Conservation (phyloP, 2,888 invertebrate genomes). For the Celastrina argiolus region DNA sequence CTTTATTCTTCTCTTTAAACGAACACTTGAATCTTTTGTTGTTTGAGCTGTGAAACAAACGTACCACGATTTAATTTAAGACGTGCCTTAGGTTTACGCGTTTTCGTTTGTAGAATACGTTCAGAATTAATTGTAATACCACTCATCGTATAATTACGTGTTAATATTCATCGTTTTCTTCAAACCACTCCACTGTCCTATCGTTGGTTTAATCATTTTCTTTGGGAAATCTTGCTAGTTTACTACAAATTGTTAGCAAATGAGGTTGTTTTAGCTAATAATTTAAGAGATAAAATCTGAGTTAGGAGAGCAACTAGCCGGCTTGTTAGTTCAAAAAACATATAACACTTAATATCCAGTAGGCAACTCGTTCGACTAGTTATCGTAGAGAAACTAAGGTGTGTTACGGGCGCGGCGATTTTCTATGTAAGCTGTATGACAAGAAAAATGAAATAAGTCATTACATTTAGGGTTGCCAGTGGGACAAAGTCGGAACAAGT, state of each 20-base stretch:
- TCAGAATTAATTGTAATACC: neutral
- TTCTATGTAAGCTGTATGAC: conserved; percentile 12
- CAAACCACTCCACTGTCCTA: too few species aligned
- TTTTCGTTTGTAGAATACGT: neutral
- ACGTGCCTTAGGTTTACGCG: conserved; percentile 37
- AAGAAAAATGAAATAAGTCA: conserved; percentile 9
- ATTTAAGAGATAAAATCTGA: neutral
- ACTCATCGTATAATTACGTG: neutral
- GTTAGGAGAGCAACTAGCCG: conserved; percentile 6
- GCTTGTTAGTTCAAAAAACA: conserved; percentile 2
- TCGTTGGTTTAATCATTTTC: neutral
- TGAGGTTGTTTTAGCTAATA: neutral
- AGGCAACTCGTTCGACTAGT: neutral
- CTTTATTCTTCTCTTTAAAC: conserved; percentile 52
- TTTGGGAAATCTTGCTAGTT: neutral
- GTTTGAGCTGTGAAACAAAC: conserved; percentile 65
- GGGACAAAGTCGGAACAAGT: neutral
- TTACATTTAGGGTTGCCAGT: neutral
- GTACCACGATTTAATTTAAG: conserved; percentile 54
- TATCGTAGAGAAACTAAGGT: conserved; percentile 12
- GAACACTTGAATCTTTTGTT: conserved; percentile 59
- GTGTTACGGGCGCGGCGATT: conserved; percentile 10
- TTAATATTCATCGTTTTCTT: neutral
- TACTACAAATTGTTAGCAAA: neutral
- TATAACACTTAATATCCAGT: conserved; percentile 4